Evolutionary conservation across 1,140 invertebrate genomes (phyloP).

Genomic region (Panagrolaimus sp.): DNA sequence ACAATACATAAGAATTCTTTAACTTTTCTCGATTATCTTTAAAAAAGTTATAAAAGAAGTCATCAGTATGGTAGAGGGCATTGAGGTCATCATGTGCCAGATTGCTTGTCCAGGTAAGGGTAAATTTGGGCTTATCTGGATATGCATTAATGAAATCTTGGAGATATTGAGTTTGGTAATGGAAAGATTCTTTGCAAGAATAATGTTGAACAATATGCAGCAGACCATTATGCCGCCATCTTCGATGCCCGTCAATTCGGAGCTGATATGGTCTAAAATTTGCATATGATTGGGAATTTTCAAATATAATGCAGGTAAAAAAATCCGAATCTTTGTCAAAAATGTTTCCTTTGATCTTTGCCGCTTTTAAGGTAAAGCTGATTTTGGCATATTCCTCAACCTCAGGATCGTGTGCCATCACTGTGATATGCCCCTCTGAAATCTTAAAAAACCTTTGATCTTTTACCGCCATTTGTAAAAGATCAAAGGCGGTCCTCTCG

Average conservation of each 20-base stretch:
- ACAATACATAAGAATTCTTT: not conserved
- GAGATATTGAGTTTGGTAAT: slow-evolving; percentile 12
- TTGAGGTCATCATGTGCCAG: not conserved
- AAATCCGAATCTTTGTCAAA: too few relatives aligned
- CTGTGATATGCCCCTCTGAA: too few relatives aligned
- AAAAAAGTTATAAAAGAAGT: not conserved
- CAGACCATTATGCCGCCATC: not conserved
- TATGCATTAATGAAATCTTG: not conserved
- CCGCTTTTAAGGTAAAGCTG: not conserved
- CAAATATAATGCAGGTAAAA: too few relatives aligned
- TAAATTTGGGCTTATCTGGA: slow-evolving; percentile 7
- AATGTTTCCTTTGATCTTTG: too few relatives aligned
- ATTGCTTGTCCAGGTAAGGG: not conserved
- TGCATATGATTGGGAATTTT: too few relatives aligned
- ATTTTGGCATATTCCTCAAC: not conserved
- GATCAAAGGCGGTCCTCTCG: too few relatives aligned
- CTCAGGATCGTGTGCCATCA: too few relatives aligned
- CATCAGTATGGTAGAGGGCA: not conserved
- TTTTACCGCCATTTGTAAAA: too few relatives aligned
- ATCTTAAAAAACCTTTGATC: too few relatives aligned
- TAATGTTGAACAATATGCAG: not conserved
- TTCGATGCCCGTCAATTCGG: not conserved
- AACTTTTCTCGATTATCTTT: slow-evolving; percentile 2
- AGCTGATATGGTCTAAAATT: slow-evolving; percentile 3
- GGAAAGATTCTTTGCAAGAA: not conserved